Base-by-base conservation (phyloP, 2,888 invertebrate species). In the Ochropleura leucogaster region DNA sequence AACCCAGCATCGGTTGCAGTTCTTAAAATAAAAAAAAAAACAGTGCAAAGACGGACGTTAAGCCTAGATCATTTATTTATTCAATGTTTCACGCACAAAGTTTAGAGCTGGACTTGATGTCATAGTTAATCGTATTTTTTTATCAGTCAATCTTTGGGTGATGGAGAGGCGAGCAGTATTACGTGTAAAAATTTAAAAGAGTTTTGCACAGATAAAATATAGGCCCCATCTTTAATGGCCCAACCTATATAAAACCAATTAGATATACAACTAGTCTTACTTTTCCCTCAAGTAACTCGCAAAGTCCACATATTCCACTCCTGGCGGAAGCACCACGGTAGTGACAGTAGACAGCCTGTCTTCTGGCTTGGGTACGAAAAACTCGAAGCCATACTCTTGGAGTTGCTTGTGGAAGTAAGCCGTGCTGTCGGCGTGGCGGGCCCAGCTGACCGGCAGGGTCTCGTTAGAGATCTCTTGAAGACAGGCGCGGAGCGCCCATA, bases 401-500 rank as follows among this genome's bases (percentile, higher is more conserved):
- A 99, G 93, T 3, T 98, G 98, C 49, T 96, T 95, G 88, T 98
- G 97, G 65, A 99, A 97, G 82, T 97, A 96, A 16, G 95, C 93
- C 0, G 98, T 97, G 87, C 97, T 97, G 12, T 95, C 93, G 8
- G 97, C 94, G 90, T 99, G 99, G 7, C 98, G 97, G 4, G 96
- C 95, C 97, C 98, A 98, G 18, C 97, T 96, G 18, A 96, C 96
- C 71, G 97, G 97, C 18, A 98, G 94, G 0, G 98, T 98, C 94
- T 98, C 98, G 66, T 97, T 97, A 30, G 97, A 97, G 4, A 98
- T 93, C 83, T 97, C 97, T 6, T 98, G 97, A 40, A 99, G 94
- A 10, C 98, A 98, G 92, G 98, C 98, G 6, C 99, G 97, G 9
- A 99, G 93, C 0, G 98, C 98, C 94, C 98, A 99, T 0, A 99